Percentiles rank a stretch among this genome's conserved stretches.
phyloP scores from a whole-genome alignment of 2,888 invertebrate genomes.

The Hypena proboscidalis region DNA sequence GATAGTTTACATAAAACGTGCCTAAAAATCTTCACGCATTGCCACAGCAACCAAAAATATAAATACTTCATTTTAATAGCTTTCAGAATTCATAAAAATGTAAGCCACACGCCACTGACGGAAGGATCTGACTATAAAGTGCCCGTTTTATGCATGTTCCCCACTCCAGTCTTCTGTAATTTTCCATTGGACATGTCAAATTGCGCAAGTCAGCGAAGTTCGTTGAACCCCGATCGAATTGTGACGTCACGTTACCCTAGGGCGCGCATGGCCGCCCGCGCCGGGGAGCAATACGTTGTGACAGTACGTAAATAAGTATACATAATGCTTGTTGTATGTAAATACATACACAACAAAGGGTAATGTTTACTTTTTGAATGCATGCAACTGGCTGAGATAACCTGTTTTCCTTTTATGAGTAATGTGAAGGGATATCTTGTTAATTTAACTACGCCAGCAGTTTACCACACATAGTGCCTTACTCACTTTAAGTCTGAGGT shows the following conservation, averaged over 20 bases:
- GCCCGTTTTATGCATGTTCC: conserved; percentile 16
- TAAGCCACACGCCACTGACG: conserved; percentile 17
- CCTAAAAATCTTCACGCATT: not conserved
- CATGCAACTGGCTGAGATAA: too few relatives aligned
- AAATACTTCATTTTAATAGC: not conserved
- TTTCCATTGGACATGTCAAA: conserved; percentile 45
- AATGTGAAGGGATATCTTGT: too few relatives aligned
- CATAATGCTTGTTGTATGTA: too few relatives aligned
- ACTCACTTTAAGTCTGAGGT: too few relatives aligned
- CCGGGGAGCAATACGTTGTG: not conserved
- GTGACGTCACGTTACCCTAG: conserved; percentile 48
- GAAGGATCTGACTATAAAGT: conserved; percentile 7
- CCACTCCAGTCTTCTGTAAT: conserved; percentile 28
- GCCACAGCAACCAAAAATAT: conserved; percentile 6
- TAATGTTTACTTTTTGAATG: too few relatives aligned
- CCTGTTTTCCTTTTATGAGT: too few relatives aligned
- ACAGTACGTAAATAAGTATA: not conserved
- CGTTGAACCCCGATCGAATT: conserved; percentile 37
- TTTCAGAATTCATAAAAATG: conserved; percentile 16
- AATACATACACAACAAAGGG: too few relatives aligned
- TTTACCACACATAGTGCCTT: too few relatives aligned
- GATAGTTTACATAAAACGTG: too few relatives aligned
- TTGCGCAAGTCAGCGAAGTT: conserved; percentile 47
- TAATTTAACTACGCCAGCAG: too few relatives aligned
- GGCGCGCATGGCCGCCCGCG: conserved; percentile 20